These are phyloP conservation scores for Phrynocephalus forsythii DNA, from an alignment of 2,797 vertebrate species.

Conservation along the genomic window DNA sequence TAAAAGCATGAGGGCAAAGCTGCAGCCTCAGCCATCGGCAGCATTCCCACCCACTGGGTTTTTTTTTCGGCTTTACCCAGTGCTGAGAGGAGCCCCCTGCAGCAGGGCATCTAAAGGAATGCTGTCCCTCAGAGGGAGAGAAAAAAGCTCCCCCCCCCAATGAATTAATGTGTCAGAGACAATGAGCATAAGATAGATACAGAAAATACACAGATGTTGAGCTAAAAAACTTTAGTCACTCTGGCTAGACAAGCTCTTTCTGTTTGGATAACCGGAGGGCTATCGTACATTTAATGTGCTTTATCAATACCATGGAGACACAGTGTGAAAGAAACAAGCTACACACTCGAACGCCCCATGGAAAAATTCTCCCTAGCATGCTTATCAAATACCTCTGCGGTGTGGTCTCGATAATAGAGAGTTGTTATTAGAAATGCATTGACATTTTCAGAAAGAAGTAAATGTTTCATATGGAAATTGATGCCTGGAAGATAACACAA, in stretches of 20 bases:
- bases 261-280: slow-evolving; percentile 64
- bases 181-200: rapidly evolving
- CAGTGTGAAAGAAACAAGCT: slow-evolving; percentile 54
- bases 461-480: slow-evolving; percentile 48
- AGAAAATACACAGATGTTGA: slow-evolving; percentile 46
- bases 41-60: too few species aligned
- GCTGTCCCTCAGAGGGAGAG: not conserved
- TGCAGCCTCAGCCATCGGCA: not conserved
- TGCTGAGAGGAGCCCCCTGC: not conserved
- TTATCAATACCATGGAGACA: slow-evolving; percentile 63
- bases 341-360: slow-evolving; percentile 49
- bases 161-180: slow-evolving; percentile 7
- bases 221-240: slow-evolving; percentile 49
- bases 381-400: slow-evolving; percentile 1
- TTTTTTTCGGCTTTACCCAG: not conserved
- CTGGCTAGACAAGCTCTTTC: not conserved
- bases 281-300: slow-evolving; percentile 68
- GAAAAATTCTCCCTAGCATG: slow-evolving; percentile 68
- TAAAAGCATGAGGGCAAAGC: not conserved
- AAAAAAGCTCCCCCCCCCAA: not conserved
- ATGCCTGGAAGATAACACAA: slow-evolving; percentile 22
- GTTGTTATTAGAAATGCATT: slow-evolving; percentile 37
- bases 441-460: slow-evolving; percentile 61
- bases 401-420: slow-evolving; percentile 56
- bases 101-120: not conserved